Conservation (phyloP, 2,888 invertebrate species). For the Lottia gigantea region DNA sequence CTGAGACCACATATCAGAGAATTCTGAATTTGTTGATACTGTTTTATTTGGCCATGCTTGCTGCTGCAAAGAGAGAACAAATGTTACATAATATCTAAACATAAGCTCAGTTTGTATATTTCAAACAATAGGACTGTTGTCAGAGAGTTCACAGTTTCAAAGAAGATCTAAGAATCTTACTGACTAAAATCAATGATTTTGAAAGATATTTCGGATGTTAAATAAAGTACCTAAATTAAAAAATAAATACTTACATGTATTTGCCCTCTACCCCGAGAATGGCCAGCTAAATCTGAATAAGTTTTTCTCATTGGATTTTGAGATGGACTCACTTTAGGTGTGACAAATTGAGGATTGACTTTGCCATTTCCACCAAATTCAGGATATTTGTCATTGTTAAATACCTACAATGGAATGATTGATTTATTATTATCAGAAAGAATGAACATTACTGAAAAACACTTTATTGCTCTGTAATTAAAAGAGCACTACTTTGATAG, state of each 20-base stretch:
- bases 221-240: too few species aligned
- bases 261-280: neutral
- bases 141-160: too few species aligned
- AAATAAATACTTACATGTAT: too few species aligned
- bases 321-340: conserved; percentile 41
- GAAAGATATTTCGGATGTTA: too few species aligned
- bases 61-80: neutral
- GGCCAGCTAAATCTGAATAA: neutral
- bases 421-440: too few species aligned
- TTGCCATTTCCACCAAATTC: neutral
- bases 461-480: too few species aligned
- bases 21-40: conserved; percentile 40
- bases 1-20: conserved; percentile 58
- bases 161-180: too few species aligned
- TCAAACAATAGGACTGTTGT: too few species aligned
- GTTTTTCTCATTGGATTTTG: conserved; percentile 23
- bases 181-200: too few species aligned
- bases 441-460: too few species aligned
- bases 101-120: neutral
- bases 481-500: too few species aligned
- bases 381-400: neutral
- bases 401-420: neutral
- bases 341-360: conserved; percentile 44
- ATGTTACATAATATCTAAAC: neutral
- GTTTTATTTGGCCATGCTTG: conserved; percentile 4